Conservation (phyloP, 1,140 invertebrate species). For the Sitobion miscanthi region DNA sequence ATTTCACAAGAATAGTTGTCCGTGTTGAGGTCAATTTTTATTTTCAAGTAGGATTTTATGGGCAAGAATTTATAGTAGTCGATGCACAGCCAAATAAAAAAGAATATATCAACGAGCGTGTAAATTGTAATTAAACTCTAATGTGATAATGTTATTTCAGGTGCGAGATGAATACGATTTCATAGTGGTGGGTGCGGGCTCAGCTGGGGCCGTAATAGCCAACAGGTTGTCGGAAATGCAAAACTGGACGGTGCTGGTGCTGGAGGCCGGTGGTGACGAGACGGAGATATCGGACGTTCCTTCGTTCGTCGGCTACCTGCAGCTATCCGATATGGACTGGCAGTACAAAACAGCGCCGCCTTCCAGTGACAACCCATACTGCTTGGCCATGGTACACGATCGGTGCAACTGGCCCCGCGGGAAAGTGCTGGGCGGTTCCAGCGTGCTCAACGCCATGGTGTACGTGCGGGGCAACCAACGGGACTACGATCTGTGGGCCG, state of each 20-base stretch:
- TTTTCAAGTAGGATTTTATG: neutral
- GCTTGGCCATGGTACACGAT: constrained; percentile 81
- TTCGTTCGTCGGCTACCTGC: constrained; percentile 75
- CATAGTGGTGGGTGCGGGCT: constrained; percentile 87
- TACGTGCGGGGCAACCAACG: constrained; percentile 89
- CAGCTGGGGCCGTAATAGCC: constrained; percentile 90
- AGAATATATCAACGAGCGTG: too few species aligned
- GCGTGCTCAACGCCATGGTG: constrained; percentile 93
- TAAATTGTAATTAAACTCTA: neutral
- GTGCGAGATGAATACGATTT: constrained; percentile 79
- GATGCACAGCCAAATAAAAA: neutral
- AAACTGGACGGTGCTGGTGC: constrained; percentile 79
- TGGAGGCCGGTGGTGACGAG: constrained; percentile 86
- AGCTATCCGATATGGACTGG: constrained; percentile 88
- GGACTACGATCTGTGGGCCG: constrained; percentile 92
- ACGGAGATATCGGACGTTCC: constrained; percentile 81
- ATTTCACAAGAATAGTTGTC: neutral
- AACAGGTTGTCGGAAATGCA: constrained; percentile 81
- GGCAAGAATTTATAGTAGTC: neutral
- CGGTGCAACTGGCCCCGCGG: constrained; percentile 87
- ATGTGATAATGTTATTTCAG: constrained; percentile 63
- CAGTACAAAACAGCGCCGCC: constrained; percentile 88
- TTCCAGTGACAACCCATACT: constrained; percentile 69
- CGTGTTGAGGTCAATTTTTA: neutral
- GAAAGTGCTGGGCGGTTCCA: constrained; percentile 90